These are phyloP conservation scores for Porites evermanni DNA, from an alignment of 92 coral and sea anemone species.

Conservation along the genomic window DNA sequence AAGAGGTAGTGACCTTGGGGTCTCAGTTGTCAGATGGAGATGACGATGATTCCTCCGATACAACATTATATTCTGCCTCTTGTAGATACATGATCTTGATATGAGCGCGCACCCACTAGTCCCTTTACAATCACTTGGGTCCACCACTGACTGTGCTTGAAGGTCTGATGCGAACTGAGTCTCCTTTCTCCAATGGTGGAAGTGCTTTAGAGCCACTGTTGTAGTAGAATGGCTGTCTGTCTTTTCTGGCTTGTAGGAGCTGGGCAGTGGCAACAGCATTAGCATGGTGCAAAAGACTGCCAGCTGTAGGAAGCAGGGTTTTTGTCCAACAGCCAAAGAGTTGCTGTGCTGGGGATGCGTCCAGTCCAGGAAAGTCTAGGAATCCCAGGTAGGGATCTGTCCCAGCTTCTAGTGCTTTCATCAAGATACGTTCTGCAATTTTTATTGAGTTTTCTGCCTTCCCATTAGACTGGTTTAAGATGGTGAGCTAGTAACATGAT, in stretches of 20 bases:
- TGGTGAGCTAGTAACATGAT: constrained; percentile 25
- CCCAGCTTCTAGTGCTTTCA: constrained; percentile 18
- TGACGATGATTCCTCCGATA: not conserved
- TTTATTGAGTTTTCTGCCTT: constrained; percentile 20
- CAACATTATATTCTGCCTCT: not conserved
- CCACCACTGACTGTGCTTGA: too few relatives aligned
- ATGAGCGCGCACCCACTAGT: too few relatives aligned
- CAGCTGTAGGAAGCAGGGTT: constrained; percentile 31
- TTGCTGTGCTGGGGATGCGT: constrained; percentile 20
- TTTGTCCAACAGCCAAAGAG: constrained; percentile 16
- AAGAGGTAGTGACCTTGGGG: not conserved
- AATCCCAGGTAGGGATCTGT: constrained; percentile 34
- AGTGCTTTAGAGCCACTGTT: constrained; percentile 23
- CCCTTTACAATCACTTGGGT: too few relatives aligned
- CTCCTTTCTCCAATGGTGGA: not conserved
- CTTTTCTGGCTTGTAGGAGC: constrained; percentile 11
- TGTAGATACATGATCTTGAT: too few relatives aligned
- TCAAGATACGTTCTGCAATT: constrained; percentile 1
- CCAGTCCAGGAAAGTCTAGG: constrained; percentile 29
- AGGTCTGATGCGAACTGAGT: too few relatives aligned
- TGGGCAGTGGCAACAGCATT: not conserved
- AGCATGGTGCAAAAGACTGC: constrained; percentile 17
- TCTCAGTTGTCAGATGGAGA: not conserved
- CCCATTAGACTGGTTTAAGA: constrained; percentile 27
- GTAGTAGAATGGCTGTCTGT: constrained; percentile 21